These are phyloP conservation scores for Apeira syringaria DNA, from an alignment of 2,888 invertebrate species.

Conservation along the genomic window DNA sequence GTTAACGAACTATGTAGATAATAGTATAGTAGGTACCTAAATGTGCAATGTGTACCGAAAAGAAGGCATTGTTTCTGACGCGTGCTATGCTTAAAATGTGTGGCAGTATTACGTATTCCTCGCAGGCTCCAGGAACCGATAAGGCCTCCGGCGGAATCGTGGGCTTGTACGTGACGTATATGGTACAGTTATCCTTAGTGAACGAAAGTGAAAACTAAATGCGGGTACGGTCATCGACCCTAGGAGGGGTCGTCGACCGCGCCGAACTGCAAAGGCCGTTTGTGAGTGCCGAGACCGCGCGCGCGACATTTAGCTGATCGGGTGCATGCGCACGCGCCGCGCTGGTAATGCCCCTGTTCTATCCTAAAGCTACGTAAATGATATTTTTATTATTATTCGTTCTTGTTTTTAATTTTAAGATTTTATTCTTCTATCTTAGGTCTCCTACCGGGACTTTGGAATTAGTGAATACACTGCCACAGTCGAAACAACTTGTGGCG, in stretches of 20 bases:
- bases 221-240: constrained; percentile 76
- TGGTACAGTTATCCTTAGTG: constrained; percentile 82
- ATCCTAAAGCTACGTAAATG: too few relatives aligned
- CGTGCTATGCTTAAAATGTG: constrained; percentile 36
- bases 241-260: constrained; percentile 75
- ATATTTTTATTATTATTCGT: too few relatives aligned
- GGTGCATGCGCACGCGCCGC: constrained; percentile 58
- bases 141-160: constrained; percentile 47
- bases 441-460: too few relatives aligned
- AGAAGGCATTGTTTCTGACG: constrained; percentile 22
- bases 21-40: constrained; percentile 10
- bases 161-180: constrained; percentile 70
- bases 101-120: constrained; percentile 52
- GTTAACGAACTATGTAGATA: background rate
- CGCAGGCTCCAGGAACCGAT: constrained; percentile 53
- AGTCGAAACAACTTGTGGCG: too few relatives aligned
- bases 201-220: constrained; percentile 83
- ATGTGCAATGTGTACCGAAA: background rate
- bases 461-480: too few relatives aligned
- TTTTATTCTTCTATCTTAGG: too few relatives aligned
- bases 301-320: constrained; percentile 67
- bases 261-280: constrained; percentile 83
- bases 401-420: too few relatives aligned
- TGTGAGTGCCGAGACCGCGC: constrained; percentile 79
- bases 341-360: constrained; percentile 53